A percentile compares a stretch with the other conserved stretches of the same genome.
Evolutionary conservation across 1,140 invertebrate species (phyloP).

Genomic region (Drosophila mojavensis): DNA sequence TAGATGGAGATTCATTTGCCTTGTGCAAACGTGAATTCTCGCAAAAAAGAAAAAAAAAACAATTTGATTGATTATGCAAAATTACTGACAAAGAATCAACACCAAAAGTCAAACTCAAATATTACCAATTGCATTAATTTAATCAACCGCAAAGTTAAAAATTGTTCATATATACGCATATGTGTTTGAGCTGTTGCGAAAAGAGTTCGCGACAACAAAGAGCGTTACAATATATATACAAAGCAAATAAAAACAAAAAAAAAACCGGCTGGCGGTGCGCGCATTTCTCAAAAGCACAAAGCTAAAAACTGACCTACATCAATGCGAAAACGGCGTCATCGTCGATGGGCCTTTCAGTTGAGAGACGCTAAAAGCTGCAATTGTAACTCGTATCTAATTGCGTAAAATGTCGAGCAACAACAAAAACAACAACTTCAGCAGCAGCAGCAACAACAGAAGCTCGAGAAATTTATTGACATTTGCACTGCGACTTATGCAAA

Average conservation of each 20-base stretch:
- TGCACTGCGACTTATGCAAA: slow-evolving; percentile 46
- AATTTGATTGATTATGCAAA: slow-evolving; percentile 36
- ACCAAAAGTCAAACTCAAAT: slow-evolving; percentile 26
- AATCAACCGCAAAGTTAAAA: slow-evolving; percentile 41
- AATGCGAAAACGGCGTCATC: slow-evolving; percentile 55
- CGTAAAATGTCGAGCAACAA: slow-evolving; percentile 52
- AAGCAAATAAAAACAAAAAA: slow-evolving; percentile 17
- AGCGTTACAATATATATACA: slow-evolving; percentile 36
- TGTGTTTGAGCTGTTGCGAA: slow-evolving; percentile 49
- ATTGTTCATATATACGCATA: slow-evolving; percentile 7
- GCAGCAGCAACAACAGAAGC: slow-evolving; percentile 19
- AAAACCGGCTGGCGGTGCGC: slow-evolving; percentile 68
- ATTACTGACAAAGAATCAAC: slow-evolving; percentile 36
- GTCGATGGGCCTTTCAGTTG: slow-evolving; percentile 50
- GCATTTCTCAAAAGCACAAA: slow-evolving; percentile 57
- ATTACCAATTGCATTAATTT: slow-evolving; percentile 71
- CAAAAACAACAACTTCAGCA: slow-evolving; percentile 15
- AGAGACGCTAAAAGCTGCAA: slow-evolving; percentile 49
- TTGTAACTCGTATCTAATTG: slow-evolving; percentile 69
- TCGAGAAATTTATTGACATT: slow-evolving; percentile 63
- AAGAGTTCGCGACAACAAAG: slow-evolving; percentile 56
- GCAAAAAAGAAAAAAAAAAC: slow-evolving; percentile 21
- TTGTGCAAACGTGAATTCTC: slow-evolving; percentile 64
- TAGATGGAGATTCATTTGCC: slow-evolving; percentile 1
- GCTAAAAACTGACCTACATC: slow-evolving; percentile 78